Base-by-base conservation (phyloP, 2,888 invertebrate genomes). In the Diadegma fenestrale region DNA sequence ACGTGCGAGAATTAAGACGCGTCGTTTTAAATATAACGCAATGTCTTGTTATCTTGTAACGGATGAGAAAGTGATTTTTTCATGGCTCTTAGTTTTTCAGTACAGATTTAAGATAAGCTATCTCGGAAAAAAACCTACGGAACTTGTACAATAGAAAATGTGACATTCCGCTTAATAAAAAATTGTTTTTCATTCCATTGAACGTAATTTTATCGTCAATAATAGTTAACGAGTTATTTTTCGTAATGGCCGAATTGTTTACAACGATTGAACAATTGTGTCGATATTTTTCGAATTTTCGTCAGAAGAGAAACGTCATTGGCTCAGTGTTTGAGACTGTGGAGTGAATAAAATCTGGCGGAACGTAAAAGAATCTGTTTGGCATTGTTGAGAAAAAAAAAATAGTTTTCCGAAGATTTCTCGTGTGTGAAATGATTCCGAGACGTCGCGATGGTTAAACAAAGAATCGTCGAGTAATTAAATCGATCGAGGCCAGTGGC, bases 381-480 rank as follows among this genome's bases (percentile, higher is more conserved):
- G 26, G 58, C 22, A 26, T 12, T 26, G 26, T 26, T 58, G 12
- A 22, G 14, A 58, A 58, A 58, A 14, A 12, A 26, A 4, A 0
- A 5, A 8, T 58, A 26, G 5, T 26, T 58, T 6, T 14, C 26
- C 14, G 12, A 22, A 4, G 54, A 14, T 26, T 58, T 14, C 58
- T 58, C 58, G 26, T 14, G 58, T 26, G 26, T 26, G 14, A 26
- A 58, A 58, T 14, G 58, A 58, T 58, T 58, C 8, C 14, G 26
- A 58, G 26, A 58, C 58, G 58, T 58, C 58, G 26, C 26, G 5
- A 58, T 26, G 26, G 14, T 58, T 26, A n/a, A 22, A 45, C 45
- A 26, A 14, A 45, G 26, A 45, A 45, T 45, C 43, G n/a, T 22
- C 68, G 64, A 83, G 30, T 43, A 66, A 41, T 30, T n/a, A 69